Conservation (phyloP, 2,113 vertebrate genomes). For the Corapipo altera region DNA sequence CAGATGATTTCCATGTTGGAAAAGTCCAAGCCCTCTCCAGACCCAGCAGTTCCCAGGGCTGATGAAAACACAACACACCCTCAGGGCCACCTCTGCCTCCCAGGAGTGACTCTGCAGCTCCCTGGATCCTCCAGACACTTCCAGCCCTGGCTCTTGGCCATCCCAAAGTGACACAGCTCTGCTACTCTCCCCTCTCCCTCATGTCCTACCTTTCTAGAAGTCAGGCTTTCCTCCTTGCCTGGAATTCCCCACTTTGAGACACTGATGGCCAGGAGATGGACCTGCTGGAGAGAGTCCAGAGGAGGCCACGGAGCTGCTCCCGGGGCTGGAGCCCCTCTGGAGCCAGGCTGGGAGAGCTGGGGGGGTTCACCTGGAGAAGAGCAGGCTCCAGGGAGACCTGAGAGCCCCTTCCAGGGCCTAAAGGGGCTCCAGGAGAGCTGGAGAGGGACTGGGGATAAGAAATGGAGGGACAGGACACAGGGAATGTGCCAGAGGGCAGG, state of each 20-base stretch:
- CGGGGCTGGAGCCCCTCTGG: neutral
- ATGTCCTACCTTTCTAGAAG: neutral
- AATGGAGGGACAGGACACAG: neutral
- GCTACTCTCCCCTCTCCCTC: neutral
- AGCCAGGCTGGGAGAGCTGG: neutral
- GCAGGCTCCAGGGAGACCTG: neutral
- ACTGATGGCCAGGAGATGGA: neutral
- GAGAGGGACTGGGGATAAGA: neutral
- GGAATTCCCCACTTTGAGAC: rapidly evolving
- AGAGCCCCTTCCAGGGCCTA: neutral
- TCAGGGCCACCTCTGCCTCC: neutral
- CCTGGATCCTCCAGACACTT: neutral
- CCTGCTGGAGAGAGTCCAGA: neutral
- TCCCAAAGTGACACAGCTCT: neutral
- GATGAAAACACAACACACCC: neutral
- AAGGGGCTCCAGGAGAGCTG: neutral
- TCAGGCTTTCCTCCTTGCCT: neutral
- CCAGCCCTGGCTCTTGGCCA: neutral
- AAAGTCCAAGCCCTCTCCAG: neutral
- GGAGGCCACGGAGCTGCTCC: neutral
- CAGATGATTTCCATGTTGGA: rapidly evolving
- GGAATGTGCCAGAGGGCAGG: too few species aligned
- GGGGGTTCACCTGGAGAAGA: neutral
- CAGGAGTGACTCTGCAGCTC: neutral
- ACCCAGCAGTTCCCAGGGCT: neutral